Conservation (phyloP, 1,140 invertebrate genomes). For the Cydia strobilella region DNA sequence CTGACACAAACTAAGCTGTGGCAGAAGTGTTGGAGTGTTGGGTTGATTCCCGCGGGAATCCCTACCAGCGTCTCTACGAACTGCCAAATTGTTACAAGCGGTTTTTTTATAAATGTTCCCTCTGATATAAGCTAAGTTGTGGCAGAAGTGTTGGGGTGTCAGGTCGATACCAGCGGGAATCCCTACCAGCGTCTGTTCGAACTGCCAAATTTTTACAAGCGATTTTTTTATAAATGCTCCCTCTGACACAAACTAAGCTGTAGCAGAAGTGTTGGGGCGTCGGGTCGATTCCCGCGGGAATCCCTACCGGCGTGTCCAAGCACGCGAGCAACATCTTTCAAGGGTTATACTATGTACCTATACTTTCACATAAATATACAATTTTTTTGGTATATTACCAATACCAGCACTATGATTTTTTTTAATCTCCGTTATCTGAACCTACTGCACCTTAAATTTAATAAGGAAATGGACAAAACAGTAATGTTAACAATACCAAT, state of each 20-base stretch:
- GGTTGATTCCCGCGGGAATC: constrained; percentile 30
- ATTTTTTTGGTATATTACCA: too few relatives aligned
- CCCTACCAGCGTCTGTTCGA: not conserved
- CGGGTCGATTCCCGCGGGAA: constrained; percentile 28
- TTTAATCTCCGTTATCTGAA: too few relatives aligned
- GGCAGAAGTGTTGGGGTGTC: not conserved
- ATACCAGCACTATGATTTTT: too few relatives aligned
- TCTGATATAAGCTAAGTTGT: not conserved
- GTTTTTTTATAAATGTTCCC: not conserved
- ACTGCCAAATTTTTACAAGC: not conserved
- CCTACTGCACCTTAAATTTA: too few relatives aligned
- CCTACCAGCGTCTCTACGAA: constrained; percentile 35
- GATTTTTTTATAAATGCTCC: not conserved
- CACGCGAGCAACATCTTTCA: constrained; percentile 26
- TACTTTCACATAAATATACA: not conserved
- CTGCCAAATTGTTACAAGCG: not conserved
- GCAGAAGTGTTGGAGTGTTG: not conserved
- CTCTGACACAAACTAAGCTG: not conserved
- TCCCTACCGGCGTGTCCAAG: constrained; percentile 39
- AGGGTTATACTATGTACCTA: not conserved
- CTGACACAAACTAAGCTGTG: not conserved
- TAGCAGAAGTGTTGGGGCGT: not conserved
- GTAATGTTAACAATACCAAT: too few relatives aligned
- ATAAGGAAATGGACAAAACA: too few relatives aligned
- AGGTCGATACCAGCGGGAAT: not conserved